Evolutionary conservation across 2,797 vertebrate genomes (phyloP).

Genomic region (Sebastiscus tertius): DNA sequence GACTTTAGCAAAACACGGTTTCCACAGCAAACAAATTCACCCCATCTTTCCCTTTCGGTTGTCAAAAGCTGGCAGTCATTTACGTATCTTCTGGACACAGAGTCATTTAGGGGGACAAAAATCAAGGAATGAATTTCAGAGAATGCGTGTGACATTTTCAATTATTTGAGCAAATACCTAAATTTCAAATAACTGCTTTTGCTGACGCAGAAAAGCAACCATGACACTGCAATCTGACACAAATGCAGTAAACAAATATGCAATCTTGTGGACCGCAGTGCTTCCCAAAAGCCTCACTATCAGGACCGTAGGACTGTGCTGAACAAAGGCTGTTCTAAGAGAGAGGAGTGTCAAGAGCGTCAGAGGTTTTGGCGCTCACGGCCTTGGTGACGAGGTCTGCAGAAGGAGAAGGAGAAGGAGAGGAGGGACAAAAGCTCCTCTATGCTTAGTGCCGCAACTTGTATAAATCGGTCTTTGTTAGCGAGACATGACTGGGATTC

Average conservation of each 20-base stretch:
- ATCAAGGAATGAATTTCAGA: not conserved
- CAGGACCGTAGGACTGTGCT: slow-evolving; percentile 82
- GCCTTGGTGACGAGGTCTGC: slow-evolving; percentile 86
- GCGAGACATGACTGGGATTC: slow-evolving; percentile 92
- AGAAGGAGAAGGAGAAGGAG: slow-evolving; percentile 54
- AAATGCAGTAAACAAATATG: slow-evolving; percentile 54
- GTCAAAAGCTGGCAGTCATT: not conserved
- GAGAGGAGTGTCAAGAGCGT: slow-evolving; percentile 83
- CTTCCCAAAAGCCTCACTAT: slow-evolving; percentile 78
- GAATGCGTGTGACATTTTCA: slow-evolving; percentile 26
- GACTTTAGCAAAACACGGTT: not conserved
- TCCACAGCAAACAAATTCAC: not conserved
- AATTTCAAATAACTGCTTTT: slow-evolving; percentile 1
- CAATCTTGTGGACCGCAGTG: slow-evolving; percentile 82
- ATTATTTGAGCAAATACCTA: slow-evolving; percentile 24
- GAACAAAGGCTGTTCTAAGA: slow-evolving; percentile 92
- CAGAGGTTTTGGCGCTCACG: slow-evolving; percentile 90
- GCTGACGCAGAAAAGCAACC: slow-evolving; percentile 34
- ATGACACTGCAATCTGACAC: slow-evolving; percentile 56
- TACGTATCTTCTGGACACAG: not conserved
- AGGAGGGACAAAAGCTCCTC: slow-evolving; percentile 89
- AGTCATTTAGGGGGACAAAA: not conserved
- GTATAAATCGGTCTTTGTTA: slow-evolving; percentile 96
- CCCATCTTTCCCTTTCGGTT: not conserved
- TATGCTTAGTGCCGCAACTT: slow-evolving; percentile 86